Evolutionary conservation across 2,888 invertebrate genomes (phyloP).

Genomic region (Hydropsyche betteni): DNA sequence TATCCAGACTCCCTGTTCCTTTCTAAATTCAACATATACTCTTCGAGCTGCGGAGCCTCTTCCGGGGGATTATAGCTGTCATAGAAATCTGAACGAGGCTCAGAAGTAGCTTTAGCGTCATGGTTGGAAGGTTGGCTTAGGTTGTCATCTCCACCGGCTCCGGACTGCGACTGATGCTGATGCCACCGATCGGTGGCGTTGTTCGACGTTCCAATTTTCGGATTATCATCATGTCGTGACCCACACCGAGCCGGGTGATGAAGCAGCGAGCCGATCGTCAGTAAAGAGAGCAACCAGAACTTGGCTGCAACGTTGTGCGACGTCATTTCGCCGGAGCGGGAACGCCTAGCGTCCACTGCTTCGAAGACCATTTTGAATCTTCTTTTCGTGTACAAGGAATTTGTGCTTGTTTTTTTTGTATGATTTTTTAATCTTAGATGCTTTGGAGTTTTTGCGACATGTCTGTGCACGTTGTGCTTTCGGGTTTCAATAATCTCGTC

Average conservation of each 20-base stretch:
- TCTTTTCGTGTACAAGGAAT: background rate
- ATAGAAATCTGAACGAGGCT: constrained; percentile 43
- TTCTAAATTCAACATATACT: constrained; percentile 46
- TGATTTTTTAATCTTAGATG: background rate
- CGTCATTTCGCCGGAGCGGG: constrained; percentile 48
- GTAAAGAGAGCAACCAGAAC: constrained; percentile 43
- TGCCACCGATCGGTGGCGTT: constrained; percentile 44
- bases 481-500: background rate
- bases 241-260: constrained; percentile 37
- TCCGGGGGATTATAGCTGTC: constrained; percentile 40
- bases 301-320: constrained; percentile 38
- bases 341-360: constrained; percentile 52
- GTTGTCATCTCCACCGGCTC: background rate
- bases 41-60: constrained; percentile 46
- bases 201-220: constrained; percentile 41
- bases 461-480: background rate
- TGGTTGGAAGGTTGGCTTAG: background rate
- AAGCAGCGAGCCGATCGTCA: constrained; percentile 34
- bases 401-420: background rate
- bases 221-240: constrained; percentile 47
- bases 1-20: constrained; percentile 42
- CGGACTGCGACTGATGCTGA: constrained; percentile 22
- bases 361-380: constrained; percentile 41
- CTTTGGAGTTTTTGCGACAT: background rate
- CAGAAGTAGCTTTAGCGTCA: constrained; percentile 12